A percentile compares a stretch with the other conserved stretches of the same genome.
Conservation (phyloP, 2,797 vertebrate species). For the Ciconia nigra region DNA sequence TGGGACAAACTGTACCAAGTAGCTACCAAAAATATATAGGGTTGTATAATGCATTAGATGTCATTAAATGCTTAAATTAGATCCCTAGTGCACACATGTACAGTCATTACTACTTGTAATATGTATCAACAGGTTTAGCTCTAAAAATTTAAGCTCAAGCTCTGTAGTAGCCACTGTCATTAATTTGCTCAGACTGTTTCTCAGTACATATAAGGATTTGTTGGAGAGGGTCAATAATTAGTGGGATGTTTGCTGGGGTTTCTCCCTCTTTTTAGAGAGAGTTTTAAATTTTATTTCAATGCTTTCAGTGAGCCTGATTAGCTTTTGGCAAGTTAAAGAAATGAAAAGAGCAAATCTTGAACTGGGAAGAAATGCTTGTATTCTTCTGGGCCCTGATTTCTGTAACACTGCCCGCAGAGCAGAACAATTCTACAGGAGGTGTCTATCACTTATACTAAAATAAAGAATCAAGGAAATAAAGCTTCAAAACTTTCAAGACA, state of each 20-base stretch:
- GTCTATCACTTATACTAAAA: not conserved
- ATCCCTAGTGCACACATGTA: not conserved
- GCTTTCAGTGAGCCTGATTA: not conserved
- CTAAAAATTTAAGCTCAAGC: not conserved
- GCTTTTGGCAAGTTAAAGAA: not conserved
- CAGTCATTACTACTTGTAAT: not conserved
- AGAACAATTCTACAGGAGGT: not conserved
- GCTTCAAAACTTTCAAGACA: not conserved
- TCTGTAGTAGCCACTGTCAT: not conserved
- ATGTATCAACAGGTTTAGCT: not conserved
- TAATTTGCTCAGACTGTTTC: not conserved
- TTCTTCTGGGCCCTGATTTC: not conserved
- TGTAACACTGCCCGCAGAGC: not conserved
- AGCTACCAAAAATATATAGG: not conserved
- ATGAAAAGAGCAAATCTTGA: not conserved
- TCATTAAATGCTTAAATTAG: not conserved
- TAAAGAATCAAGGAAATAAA: not conserved
- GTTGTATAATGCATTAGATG: not conserved
- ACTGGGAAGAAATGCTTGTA: not conserved
- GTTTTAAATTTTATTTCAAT: not conserved
- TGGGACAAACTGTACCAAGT: not conserved
- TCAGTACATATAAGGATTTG: not conserved
- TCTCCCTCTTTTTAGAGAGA: not conserved
- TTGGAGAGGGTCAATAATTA: rapidly evolving
- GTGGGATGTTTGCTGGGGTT: not conserved